Conservation (phyloP, 2,888 invertebrate species). For the Oasisia sp. region DNA sequence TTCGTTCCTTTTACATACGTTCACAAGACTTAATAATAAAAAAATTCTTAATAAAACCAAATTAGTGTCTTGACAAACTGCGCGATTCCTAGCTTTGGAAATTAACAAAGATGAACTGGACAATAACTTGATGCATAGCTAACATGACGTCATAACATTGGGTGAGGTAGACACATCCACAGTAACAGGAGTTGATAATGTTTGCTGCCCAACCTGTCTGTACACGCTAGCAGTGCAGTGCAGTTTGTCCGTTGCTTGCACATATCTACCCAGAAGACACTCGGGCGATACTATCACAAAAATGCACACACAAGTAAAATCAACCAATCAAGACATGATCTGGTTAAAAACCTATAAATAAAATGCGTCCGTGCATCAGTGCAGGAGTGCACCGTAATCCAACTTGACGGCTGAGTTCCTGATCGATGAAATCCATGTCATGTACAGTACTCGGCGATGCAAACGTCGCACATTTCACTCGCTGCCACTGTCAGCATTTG, state of each 20-base stretch:
- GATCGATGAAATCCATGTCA: no score
- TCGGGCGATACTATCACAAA: background rate
- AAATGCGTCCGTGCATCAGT: background rate
- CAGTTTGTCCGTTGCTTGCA: background rate
- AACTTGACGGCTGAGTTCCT: no score
- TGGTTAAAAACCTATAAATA: conserved; percentile 8
- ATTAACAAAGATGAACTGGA: background rate
- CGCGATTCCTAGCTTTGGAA: background rate
- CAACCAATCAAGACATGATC: background rate
- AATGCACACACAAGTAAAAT: background rate
- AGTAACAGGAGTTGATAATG: background rate
- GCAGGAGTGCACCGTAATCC: background rate
- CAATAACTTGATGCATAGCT: background rate
- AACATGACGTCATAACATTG: background rate
- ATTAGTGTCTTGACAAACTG: background rate
- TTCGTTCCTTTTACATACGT: background rate
- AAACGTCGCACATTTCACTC: background rate
- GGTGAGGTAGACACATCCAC: background rate
- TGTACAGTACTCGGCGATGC: background rate
- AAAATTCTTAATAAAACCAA: background rate
- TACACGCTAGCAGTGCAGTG: background rate
- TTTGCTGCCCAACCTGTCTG: background rate
- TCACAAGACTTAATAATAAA: background rate
- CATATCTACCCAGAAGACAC: background rate
- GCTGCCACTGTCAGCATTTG: background rate